These are phyloP conservation scores for Tragopan temminckii DNA, from an alignment of 2,797 vertebrate genomes.

Conservation along the genomic window DNA sequence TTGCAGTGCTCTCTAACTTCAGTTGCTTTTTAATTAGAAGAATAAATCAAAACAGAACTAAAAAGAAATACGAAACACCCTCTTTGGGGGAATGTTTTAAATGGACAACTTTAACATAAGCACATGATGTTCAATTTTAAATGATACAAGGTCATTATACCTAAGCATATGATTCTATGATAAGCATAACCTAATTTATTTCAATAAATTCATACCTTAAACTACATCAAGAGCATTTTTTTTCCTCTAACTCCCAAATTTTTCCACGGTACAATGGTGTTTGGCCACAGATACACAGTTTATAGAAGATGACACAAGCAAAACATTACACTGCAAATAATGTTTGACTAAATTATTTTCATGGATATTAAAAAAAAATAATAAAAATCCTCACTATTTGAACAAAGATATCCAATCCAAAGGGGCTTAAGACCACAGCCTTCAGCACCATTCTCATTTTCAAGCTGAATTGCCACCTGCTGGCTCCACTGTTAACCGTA, in stretches of 20 bases:
- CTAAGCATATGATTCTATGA: background rate
- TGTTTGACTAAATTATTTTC: constrained; percentile 41
- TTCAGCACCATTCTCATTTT: constrained; percentile 36
- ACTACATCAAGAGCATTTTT: rapidly evolving
- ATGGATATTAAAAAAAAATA: background rate
- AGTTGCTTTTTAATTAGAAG: constrained; percentile 79
- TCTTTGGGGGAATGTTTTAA: background rate
- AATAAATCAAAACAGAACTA: constrained; percentile 70
- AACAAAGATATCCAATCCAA: constrained; percentile 46
- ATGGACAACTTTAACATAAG: background rate
- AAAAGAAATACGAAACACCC: background rate
- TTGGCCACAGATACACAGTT: background rate
- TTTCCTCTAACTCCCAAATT: background rate
- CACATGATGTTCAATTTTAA: background rate
- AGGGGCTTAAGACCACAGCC: constrained; percentile 52
- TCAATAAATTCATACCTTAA: background rate
- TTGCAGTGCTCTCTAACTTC: constrained; percentile 63
- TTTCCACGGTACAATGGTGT: background rate
- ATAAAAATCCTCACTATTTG: constrained; percentile 43
- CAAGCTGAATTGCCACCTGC: constrained; percentile 70
- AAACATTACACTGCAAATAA: constrained; percentile 41
- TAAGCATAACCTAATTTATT: background rate
- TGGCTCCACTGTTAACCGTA: constrained; percentile 63
- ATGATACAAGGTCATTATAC: background rate
- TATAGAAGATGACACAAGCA: constrained; percentile 18